These are phyloP conservation scores for Wiebesia pumilae DNA, from an alignment of 1,140 invertebrate genomes.

Conservation along the genomic window DNA sequence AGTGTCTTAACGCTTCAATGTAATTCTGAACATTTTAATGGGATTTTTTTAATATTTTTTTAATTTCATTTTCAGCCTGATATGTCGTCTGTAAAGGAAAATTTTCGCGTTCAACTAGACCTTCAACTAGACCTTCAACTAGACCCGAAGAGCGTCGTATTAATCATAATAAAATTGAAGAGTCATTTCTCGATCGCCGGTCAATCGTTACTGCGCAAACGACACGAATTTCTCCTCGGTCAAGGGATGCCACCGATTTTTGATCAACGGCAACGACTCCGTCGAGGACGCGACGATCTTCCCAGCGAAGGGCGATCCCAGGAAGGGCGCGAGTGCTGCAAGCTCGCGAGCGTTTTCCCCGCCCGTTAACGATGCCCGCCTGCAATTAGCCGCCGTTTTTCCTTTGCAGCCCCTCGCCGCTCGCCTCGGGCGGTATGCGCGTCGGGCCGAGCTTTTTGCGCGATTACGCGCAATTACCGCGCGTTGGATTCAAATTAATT, in stretches of 20 bases:
- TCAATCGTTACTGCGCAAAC: no score
- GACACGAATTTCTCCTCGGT: no score
- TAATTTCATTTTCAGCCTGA: neutral
- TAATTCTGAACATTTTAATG: neutral
- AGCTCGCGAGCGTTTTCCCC: slow-evolving; percentile 4
- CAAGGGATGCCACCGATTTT: no score
- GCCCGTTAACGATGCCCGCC: neutral
- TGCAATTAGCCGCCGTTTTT: slow-evolving; percentile 14
- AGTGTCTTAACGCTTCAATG: neutral
- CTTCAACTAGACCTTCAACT: no score
- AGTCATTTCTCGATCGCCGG: no score
- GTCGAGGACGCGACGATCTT: no score
- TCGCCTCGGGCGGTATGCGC: neutral
- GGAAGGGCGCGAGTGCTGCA: no score
- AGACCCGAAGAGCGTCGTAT: no score
- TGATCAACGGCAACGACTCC: no score
- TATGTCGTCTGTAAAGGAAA: neutral
- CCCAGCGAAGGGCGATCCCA: no score
- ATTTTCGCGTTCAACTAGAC: neutral
- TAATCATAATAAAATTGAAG: no score
- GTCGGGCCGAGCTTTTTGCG: neutral
- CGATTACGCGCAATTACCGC: neutral
- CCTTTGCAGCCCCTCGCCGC: neutral
- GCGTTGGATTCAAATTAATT: slow-evolving; percentile 49
- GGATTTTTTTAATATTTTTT: neutral